A percentile compares a stretch with the other conserved stretches of the same genome.
Conservation (phyloP, 2,888 invertebrate genomes). For the Diarsia brunnea region DNA sequence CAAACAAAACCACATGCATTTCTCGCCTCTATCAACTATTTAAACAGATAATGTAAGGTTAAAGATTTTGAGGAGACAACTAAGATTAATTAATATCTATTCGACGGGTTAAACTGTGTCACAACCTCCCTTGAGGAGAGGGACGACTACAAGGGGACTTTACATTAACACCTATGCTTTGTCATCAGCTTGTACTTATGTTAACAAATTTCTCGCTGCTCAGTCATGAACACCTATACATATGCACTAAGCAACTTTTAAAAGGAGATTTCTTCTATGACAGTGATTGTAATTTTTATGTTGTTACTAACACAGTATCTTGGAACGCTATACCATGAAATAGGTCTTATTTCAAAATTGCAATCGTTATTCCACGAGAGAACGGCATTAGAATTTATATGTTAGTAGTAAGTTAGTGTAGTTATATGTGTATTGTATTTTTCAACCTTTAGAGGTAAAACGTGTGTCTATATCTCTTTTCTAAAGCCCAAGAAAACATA, state of each 20-base stretch:
- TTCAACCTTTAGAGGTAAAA: not conserved
- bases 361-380: too few species aligned
- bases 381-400: too few species aligned
- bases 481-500: not conserved
- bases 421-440: not conserved
- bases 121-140: slow-evolving; percentile 8
- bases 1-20: not conserved
- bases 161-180: slow-evolving; percentile 8
- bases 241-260: too few species aligned
- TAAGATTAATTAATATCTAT: slow-evolving; percentile 53
- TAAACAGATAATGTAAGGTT: slow-evolving; percentile 33
- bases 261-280: too few species aligned
- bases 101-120: slow-evolving; percentile 47
- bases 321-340: too few species aligned
- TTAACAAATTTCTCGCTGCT: not conserved
- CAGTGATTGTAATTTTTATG: too few species aligned
- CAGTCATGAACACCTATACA: too few species aligned
- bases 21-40: not conserved
- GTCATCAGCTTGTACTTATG: not conserved
- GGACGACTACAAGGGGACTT: not conserved
- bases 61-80: slow-evolving; percentile 27
- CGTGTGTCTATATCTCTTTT: not conserved
- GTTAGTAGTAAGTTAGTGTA: too few species aligned
- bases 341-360: too few species aligned
- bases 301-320: too few species aligned